Percentiles rank a stretch among this genome's conserved stretches.
Conservation (phyloP, 2,113 vertebrate species). For the Arizona elegans region DNA sequence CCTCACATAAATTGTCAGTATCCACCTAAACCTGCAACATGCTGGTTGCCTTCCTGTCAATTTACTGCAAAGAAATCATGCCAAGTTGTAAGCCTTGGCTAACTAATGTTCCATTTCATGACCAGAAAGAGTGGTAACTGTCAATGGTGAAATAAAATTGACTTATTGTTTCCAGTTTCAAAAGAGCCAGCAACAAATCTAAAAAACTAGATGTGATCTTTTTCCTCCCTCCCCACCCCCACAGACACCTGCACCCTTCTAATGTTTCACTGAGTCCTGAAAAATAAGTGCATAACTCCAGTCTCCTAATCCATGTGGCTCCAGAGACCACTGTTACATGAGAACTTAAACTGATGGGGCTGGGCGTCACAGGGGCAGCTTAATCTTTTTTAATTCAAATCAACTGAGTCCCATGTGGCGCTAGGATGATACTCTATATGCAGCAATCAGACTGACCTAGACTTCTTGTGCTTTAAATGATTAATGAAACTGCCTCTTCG, state of each 20-base stretch:
- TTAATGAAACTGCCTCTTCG: constrained; percentile 99
- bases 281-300: constrained; percentile 97
- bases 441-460: constrained; percentile 99
- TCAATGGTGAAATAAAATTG: constrained; percentile 86
- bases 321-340: constrained; percentile 95
- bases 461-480: constrained; percentile 99
- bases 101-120: constrained; percentile 78
- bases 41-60: constrained; percentile 26
- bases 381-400: constrained; percentile 97
- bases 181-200: constrained; percentile 82
- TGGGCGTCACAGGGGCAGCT: constrained; percentile 82
- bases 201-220: constrained; percentile 76
- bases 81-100: constrained; percentile 72
- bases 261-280: constrained; percentile 93
- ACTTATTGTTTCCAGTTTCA: constrained; percentile 89
- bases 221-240: constrained; percentile 72
- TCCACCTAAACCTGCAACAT: constrained; percentile 58
- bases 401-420: constrained; percentile 87
- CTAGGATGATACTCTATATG: constrained; percentile 98
- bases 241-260: constrained; percentile 97
- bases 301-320: constrained; percentile 99
- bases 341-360: constrained; percentile 91
- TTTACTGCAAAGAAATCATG: constrained; percentile 63
- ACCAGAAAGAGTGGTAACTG: constrained; percentile 77
- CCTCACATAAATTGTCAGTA: constrained; percentile 39